Percentiles rank a stretch among this genome's conserved stretches.
Evolutionary conservation across 2,113 vertebrate species (phyloP).

Genomic region (Thamnophis sirtalis): DNA sequence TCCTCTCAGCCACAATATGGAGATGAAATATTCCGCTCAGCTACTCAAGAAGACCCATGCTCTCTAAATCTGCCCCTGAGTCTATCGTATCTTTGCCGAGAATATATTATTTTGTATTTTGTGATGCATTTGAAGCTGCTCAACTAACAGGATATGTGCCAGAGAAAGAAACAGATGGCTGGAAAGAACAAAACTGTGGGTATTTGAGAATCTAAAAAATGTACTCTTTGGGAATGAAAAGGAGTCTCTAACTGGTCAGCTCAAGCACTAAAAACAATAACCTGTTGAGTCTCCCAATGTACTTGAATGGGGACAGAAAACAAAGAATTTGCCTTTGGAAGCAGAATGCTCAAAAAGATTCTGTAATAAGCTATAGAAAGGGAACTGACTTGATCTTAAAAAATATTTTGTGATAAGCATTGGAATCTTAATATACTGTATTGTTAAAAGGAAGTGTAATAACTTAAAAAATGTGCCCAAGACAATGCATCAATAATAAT

Average conservation of each 20-base stretch:
- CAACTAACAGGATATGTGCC: background rate
- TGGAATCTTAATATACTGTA: background rate
- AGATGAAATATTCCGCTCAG: constrained; percentile 30
- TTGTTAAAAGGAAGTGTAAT: background rate
- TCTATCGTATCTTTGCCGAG: background rate
- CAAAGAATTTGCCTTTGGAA: background rate
- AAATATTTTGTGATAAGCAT: background rate
- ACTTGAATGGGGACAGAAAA: background rate
- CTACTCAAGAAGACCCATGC: constrained; percentile 16
- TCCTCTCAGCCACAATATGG: constrained; percentile 2
- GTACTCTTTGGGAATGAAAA: background rate
- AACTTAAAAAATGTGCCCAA: background rate
- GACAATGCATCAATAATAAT: background rate
- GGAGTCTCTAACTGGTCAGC: background rate
- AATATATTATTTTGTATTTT: constrained; percentile 10
- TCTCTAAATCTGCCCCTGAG: constrained; percentile 27
- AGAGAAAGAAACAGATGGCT: background rate
- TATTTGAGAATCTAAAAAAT: background rate
- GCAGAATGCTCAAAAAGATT: background rate
- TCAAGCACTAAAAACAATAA: background rate
- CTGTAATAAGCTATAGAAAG: background rate
- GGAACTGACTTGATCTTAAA: background rate
- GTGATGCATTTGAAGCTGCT: background rate
- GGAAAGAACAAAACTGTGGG: background rate
- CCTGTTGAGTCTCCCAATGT: background rate